Evolutionary conservation across 2,113 vertebrate genomes (phyloP).

Genomic region (Thermophis baileyi): DNA sequence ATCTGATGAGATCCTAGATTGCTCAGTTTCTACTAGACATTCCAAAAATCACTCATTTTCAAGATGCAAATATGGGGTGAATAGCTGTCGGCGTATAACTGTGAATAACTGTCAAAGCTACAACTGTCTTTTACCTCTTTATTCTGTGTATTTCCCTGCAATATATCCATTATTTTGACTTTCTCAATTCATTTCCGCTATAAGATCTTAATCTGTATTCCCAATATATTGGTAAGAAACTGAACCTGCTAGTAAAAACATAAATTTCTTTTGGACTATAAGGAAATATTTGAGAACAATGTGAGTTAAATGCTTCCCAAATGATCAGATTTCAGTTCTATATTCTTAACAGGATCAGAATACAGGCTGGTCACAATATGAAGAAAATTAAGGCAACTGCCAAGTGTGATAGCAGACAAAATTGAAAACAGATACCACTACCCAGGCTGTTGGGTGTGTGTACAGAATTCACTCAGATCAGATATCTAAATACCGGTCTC

Average conservation of each 20-base stretch:
- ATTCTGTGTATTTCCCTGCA: not conserved
- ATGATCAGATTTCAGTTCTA: not conserved
- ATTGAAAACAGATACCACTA: not conserved
- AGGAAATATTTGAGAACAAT: not conserved
- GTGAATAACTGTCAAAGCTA: not conserved
- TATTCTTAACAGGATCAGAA: not conserved
- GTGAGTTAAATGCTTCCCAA: not conserved
- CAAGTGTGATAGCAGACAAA: not conserved
- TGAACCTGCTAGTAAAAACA: not conserved
- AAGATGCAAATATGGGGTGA: not conserved
- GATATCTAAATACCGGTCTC: not conserved
- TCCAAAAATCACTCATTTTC: not conserved
- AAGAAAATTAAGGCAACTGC: not conserved
- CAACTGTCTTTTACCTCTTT: not conserved
- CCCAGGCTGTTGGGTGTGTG: not conserved
- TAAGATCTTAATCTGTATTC: not conserved
- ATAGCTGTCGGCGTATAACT: not conserved
- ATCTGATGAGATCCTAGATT: not conserved
- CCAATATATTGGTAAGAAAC: not conserved
- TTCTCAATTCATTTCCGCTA: not conserved
- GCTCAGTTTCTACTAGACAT: not conserved
- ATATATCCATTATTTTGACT: not conserved
- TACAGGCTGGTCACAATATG: not conserved
- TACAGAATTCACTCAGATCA: not conserved
- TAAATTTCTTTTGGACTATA: not conserved